A percentile compares a stretch with the other conserved stretches of the same genome.
Evolutionary conservation across 2,113 vertebrate species (phyloP).

Genomic region (Glaucomys volans): DNA sequence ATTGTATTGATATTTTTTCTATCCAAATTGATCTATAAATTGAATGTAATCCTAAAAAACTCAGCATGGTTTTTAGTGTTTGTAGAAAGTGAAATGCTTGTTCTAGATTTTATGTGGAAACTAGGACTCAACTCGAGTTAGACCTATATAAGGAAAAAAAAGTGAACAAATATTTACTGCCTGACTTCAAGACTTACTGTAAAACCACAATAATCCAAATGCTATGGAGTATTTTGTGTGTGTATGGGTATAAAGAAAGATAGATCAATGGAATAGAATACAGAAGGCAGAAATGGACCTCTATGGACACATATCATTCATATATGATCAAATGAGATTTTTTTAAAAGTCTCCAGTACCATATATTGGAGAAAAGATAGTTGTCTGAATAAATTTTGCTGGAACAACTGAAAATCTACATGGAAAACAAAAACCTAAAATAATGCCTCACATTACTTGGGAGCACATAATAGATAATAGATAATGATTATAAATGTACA

Average conservation of each 20-base stretch:
- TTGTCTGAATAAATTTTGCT: not conserved
- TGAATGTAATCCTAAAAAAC: not conserved
- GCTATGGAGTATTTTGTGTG: not conserved
- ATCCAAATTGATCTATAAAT: not conserved
- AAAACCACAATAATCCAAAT: not conserved
- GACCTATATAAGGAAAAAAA: not conserved
- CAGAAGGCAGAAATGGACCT: not conserved
- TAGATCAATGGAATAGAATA: not conserved
- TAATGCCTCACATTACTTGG: not conserved
- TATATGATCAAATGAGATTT: not conserved
- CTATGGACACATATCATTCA: not conserved
- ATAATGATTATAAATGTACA: not conserved
- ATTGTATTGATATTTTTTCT: not conserved
- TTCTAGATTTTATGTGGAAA: not conserved
- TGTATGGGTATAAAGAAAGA: not conserved
- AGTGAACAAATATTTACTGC: not conserved
- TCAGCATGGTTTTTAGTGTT: not conserved
- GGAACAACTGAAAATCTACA: not conserved
- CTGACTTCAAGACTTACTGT: not conserved
- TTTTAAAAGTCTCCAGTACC: not conserved
- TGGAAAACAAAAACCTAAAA: not conserved
- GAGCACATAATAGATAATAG: conserved; percentile 18
- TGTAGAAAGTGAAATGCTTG: not conserved
- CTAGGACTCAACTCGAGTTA: not conserved
- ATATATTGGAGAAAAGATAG: not conserved